Percentiles rank a stretch among this genome's conserved stretches.
These are phyloP conservation scores for Buphagus erythrorhynchus DNA, from an alignment of 2,797 vertebrate species.

Conservation along the genomic window DNA sequence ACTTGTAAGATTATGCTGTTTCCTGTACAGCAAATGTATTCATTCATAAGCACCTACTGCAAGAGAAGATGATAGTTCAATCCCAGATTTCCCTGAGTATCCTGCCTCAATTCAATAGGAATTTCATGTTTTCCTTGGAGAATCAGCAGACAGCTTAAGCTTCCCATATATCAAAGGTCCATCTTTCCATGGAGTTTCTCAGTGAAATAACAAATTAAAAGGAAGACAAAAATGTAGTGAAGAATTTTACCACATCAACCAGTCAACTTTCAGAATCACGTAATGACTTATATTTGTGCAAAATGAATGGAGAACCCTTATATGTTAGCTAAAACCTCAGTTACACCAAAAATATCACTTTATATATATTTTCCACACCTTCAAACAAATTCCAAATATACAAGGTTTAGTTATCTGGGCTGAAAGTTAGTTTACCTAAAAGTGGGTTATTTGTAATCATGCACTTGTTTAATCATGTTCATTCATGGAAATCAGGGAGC, in stretches of 20 bases:
- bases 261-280: neutral
- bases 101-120: neutral
- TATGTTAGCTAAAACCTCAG: neutral
- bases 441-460: neutral
- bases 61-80: neutral
- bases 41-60: neutral
- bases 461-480: neutral
- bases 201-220: neutral
- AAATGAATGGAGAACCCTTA: neutral
- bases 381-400: neutral
- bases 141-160: neutral
- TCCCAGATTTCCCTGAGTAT: neutral
- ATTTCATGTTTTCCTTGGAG: neutral
- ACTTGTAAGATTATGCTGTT: neutral
- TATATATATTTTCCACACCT: neutral
- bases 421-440: neutral
- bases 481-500: neutral
- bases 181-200: neutral
- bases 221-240: neutral
- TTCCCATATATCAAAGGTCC: neutral
- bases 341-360: neutral
- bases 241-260: neutral
- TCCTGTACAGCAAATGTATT: rapidly evolving
- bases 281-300: neutral
- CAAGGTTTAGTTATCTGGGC: neutral